Base-by-base conservation (phyloP, 2,797 vertebrate genomes). In the Phoeniculus purpureus region DNA sequence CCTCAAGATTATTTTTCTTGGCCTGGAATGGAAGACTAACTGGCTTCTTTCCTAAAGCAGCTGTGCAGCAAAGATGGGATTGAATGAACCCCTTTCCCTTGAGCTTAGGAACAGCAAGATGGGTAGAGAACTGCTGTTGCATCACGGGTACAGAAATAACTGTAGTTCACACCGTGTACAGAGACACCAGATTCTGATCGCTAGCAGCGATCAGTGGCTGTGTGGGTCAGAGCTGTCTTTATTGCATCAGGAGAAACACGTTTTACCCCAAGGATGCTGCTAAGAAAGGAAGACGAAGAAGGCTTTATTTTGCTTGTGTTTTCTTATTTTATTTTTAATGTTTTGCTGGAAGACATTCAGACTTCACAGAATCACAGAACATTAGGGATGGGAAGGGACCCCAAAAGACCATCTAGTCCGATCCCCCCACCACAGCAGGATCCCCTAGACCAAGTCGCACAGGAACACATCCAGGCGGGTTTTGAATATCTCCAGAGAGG, bases 1-100 rank as follows among this genome's bases (percentile, higher is more conserved):
- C 90, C 61, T 81, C 72, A 90, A 95, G 92, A 62, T 89, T 93
- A 94, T 94, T 96, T 94, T 89, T 92, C 90, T 95, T 94, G 95
- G 95, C 90, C 40, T 21, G 9, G 88, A 55, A 70, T 43, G 45
- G 88, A 89, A 40, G 37, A 6, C 32, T 68, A 47, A 84, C 91
- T 95, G 91, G 92, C 94, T 94, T 82, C 59, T 87, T 90, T 95
- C 93, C 94, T 92, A 89, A 92, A 92, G 88, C 93, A 94, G 91
- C 93, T 92, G 91, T 74, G n/a, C 65, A 90, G 86, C 37, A 70
- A 85, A 66, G 45, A 92, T 82, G 88, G 68, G 86, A 90, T 81
- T 85, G 83, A 93, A 87, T 31, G 52, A 92, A 34, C 20, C 22
- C 61, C 66, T 75, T 80, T 94, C 89, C 81, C 81, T 82, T 71